Evolutionary conservation across 1,140 invertebrate genomes (phyloP), one percentile per base, ranked within the genome.

Genomic region (Oscheius sp.): DNA sequence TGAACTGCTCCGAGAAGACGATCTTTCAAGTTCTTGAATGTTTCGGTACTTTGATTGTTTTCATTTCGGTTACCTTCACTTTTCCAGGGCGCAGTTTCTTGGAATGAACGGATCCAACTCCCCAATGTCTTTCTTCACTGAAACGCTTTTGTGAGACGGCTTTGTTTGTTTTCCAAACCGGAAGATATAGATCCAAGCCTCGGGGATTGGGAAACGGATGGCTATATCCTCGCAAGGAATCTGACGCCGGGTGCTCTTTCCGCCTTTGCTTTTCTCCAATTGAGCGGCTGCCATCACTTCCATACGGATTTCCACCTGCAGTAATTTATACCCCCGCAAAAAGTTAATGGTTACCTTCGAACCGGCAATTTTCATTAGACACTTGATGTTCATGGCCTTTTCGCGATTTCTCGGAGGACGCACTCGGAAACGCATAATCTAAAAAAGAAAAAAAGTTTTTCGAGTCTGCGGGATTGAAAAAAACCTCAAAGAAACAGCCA

Each of bases 101-200:
- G 0, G 95, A 95, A 86, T 99, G 97, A 0, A 98, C 92, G 2
- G 95, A 97, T n/a, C 97, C 97, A 85, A 97, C 97, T 81, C 95
- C 89, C 87, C 97, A 98, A 85, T 97, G 92, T 82, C 97, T 96
- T 85, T 99, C 96, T 23, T 97, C 94, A 73, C 97, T 89, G n/a
- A n/a, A n/a, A n/a, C n/a, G n/a, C n/a, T n/a, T n/a, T n/a, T n/a
- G n/a, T n/a, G n/a, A n/a, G n/a, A n/a, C n/a, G n/a, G n/a, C n/a
- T n/a, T n/a, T n/a, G n/a, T n/a, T n/a, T n/a, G n/a, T n/a, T n/a
- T n/a, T n/a, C n/a, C n/a, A n/a, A n/a, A n/a, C n/a, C n/a, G n/a
- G 86, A 99, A 99, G 80, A 97, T 88, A 86, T 99, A 99, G 79
- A 99, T 87, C 97, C 97, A 99, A 81, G 92, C 93, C 87, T 99